Evolutionary conservation across 2,888 invertebrate species (phyloP).

Genomic region (Cecidostiba fungosa): DNA sequence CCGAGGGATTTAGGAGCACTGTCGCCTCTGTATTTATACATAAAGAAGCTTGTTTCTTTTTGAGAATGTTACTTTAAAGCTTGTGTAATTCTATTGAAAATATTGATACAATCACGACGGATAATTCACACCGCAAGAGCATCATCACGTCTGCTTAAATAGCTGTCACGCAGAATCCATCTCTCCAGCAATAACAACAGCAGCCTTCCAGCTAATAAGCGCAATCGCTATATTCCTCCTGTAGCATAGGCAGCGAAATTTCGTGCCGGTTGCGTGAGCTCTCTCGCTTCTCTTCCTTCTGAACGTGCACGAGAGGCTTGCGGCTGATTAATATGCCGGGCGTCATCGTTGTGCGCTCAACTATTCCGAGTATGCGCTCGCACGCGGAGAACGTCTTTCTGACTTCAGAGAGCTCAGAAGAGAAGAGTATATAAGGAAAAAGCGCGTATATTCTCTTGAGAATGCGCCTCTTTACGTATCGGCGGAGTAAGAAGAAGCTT

Average conservation of each 20-base stretch:
- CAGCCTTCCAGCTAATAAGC: not conserved
- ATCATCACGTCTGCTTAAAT: not conserved
- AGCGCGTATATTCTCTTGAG: not conserved
- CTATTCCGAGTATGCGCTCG: constrained; percentile 44
- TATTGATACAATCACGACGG: not conserved
- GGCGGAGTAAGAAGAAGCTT: not conserved
- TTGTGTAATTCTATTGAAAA: not conserved
- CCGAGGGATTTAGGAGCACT: constrained; percentile 10
- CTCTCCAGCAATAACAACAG: not conserved
- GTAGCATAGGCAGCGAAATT: constrained; percentile 25
- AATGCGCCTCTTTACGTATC: not conserved
- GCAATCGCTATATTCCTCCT: constrained; percentile 15
- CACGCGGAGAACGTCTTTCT: constrained; percentile 12
- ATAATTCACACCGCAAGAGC: not conserved
- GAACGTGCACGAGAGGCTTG: not conserved
- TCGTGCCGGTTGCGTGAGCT: constrained; percentile 15
- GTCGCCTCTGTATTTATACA: not conserved
- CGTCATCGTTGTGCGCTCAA: constrained; percentile 43
- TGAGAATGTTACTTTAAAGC: not conserved
- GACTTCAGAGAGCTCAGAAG: not conserved
- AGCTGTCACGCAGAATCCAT: not conserved
- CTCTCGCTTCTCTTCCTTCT: not conserved
- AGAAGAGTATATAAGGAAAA: constrained; percentile 17
- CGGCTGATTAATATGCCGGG: constrained; percentile 57
- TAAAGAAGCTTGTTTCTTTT: not conserved